Conservation (phyloP, 2,797 vertebrate species). For the Argentina silus region DNA sequence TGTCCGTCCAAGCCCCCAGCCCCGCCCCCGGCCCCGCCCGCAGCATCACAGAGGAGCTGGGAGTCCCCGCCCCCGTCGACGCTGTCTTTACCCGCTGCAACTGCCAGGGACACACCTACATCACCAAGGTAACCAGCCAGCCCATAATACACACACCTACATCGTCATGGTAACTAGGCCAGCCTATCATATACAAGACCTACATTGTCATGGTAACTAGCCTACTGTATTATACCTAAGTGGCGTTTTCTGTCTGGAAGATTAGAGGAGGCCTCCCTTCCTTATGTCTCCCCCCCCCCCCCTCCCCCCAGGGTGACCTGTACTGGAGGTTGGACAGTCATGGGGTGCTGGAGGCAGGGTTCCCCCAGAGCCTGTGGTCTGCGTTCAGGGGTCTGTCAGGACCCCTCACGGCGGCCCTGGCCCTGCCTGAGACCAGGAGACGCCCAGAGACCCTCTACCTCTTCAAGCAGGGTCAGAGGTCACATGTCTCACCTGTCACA, state of each 20-base stretch:
- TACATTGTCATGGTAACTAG: too few species aligned
- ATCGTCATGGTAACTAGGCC: conserved; percentile 11
- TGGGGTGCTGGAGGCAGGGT: conserved; percentile 81
- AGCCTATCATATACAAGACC: too few species aligned
- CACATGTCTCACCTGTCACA: not conserved
- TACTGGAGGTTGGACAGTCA: conserved; percentile 87
- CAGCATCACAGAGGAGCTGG: conserved; percentile 83
- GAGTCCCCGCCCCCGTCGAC: conserved; percentile 86
- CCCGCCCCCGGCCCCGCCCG: conserved; percentile 70
- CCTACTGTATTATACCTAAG: too few species aligned
- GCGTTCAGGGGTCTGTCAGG: conserved; percentile 88
- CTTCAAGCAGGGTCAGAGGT: conserved; percentile 85
- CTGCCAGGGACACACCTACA: conserved; percentile 87
- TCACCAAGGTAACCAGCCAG: not conserved
- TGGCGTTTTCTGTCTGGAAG: too few species aligned
- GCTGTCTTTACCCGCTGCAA: conserved; percentile 88
- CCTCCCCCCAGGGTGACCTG: conserved; percentile 75
- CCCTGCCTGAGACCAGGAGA: conserved; percentile 76
- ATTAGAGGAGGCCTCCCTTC: too few species aligned
- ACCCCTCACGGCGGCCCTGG: conserved; percentile 81
- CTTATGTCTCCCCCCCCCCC: not conserved
- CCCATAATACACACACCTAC: not conserved
- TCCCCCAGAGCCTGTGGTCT: conserved; percentile 81
- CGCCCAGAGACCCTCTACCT: conserved; percentile 87
- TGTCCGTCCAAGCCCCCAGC: conserved; percentile 52